Evolutionary conservation across 2,797 vertebrate genomes (phyloP).

Genomic region (Rhincodon typus): DNA sequence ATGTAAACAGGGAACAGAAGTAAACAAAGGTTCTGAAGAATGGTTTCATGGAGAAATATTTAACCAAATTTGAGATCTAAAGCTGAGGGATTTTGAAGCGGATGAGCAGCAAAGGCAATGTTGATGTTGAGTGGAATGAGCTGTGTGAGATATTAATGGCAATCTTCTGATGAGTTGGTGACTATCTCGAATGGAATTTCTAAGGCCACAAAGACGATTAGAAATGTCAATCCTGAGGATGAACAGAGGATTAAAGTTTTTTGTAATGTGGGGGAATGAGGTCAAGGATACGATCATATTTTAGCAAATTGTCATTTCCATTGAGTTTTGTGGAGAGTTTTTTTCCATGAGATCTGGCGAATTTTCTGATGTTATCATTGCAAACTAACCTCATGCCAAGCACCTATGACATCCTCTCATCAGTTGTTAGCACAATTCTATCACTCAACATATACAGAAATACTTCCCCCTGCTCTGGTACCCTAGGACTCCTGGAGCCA

Average conservation of each 20-base stretch:
- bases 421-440: too few relatives aligned
- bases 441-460: too few relatives aligned
- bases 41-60: neutral
- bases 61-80: neutral
- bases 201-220: neutral
- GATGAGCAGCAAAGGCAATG: neutral
- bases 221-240: neutral
- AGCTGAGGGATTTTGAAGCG: neutral
- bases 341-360: too few relatives aligned
- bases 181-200: neutral
- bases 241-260: neutral
- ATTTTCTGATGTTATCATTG: too few relatives aligned
- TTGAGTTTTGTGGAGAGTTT: too few relatives aligned
- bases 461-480: too few relatives aligned
- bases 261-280: neutral
- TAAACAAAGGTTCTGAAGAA: neutral
- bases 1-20: neutral
- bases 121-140: neutral
- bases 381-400: too few relatives aligned
- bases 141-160: neutral
- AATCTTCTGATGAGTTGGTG: neutral
- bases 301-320: too few relatives aligned
- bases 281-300: too few relatives aligned
- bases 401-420: too few relatives aligned
- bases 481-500: too few relatives aligned